Evolutionary conservation across 2,113 vertebrate species (phyloP).

Genomic region (Phalacrocorax carbo): DNA sequence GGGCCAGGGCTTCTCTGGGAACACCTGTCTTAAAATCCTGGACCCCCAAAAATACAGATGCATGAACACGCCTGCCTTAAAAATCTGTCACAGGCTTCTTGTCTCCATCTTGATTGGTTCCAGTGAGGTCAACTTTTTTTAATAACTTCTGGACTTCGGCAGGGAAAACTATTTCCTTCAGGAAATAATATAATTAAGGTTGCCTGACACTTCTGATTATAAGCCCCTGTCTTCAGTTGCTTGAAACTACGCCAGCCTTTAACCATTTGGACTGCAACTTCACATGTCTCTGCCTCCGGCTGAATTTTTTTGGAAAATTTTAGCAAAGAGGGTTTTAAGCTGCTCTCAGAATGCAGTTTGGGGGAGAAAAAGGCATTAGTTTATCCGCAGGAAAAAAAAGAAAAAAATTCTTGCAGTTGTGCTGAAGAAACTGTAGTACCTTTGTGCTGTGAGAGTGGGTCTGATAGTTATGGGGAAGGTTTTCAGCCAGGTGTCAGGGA

Average conservation of each 20-base stretch:
- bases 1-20: neutral
- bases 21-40: slow-evolving; percentile 33
- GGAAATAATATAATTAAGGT: slow-evolving; percentile 67
- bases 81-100: slow-evolving; percentile 49
- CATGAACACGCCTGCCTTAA: neutral
- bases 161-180: slow-evolving; percentile 67
- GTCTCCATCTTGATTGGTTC: slow-evolving; percentile 64
- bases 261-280: slow-evolving; percentile 63
- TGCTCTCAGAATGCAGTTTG: neutral
- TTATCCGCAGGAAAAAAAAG: neutral
- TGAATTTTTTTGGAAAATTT: slow-evolving; percentile 58
- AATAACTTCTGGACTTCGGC: slow-evolving; percentile 64
- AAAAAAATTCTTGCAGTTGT: neutral
- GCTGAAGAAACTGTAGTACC: neutral
- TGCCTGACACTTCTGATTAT: slow-evolving; percentile 67
- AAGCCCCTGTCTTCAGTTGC: slow-evolving; percentile 62
- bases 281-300: slow-evolving; percentile 56
- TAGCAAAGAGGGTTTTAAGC: slow-evolving; percentile 41
- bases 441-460: neutral
- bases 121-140: slow-evolving; percentile 68
- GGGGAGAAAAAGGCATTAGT: neutral
- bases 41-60: neutral
- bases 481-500: neutral
- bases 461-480: neutral
- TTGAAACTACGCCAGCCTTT: slow-evolving; percentile 56